Percentiles rank a stretch among this genome's conserved stretches.
Conservation (phyloP, 2,888 invertebrate genomes). For the Octodonta nipae region DNA sequence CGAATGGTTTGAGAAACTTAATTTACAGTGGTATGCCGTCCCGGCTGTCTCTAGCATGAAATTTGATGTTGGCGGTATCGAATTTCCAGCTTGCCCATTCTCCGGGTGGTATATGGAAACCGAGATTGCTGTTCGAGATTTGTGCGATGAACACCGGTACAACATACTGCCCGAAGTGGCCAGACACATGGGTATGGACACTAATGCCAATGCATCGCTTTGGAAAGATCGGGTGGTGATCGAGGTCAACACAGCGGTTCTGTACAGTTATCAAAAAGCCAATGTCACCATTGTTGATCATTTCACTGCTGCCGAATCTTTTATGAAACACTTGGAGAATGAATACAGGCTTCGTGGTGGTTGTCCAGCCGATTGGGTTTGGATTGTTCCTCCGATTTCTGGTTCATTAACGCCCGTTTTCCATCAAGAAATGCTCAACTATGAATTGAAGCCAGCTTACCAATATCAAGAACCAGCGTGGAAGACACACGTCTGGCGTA, state of each 20-base stretch:
- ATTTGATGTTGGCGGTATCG: slow-evolving; percentile 88
- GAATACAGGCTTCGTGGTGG: slow-evolving; percentile 74
- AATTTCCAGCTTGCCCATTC: slow-evolving; percentile 87
- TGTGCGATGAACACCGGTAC: slow-evolving; percentile 75
- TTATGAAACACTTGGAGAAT: slow-evolving; percentile 88
- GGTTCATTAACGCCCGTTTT: slow-evolving; percentile 68
- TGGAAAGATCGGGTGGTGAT: slow-evolving; percentile 91
- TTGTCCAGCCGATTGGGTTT: slow-evolving; percentile 77
- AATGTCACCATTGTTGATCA: slow-evolving; percentile 92
- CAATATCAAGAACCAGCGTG: slow-evolving; percentile 92
- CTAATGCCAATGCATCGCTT: slow-evolving; percentile 66
- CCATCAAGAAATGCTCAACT: slow-evolving; percentile 77
- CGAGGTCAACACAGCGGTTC: slow-evolving; percentile 80
- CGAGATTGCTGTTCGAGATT: slow-evolving; percentile 84
- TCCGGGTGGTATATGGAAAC: slow-evolving; percentile 98
- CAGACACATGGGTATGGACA: slow-evolving; percentile 75
- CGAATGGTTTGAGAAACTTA: slow-evolving; percentile 79
- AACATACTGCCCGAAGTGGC: slow-evolving; percentile 84
- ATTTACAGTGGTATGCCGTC: slow-evolving; percentile 77
- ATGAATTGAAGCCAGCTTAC: slow-evolving; percentile 75
- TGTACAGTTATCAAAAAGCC: slow-evolving; percentile 75
- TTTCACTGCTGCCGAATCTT: slow-evolving; percentile 88
- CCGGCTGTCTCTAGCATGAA: slow-evolving; percentile 88
- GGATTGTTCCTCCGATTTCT: slow-evolving; percentile 66
- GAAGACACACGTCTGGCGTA: no score